A percentile compares a stretch with the other conserved stretches of the same genome.
These are phyloP conservation scores for Kryptolebias marmoratus DNA, from an alignment of 2,113 vertebrate genomes.

Conservation along the genomic window DNA sequence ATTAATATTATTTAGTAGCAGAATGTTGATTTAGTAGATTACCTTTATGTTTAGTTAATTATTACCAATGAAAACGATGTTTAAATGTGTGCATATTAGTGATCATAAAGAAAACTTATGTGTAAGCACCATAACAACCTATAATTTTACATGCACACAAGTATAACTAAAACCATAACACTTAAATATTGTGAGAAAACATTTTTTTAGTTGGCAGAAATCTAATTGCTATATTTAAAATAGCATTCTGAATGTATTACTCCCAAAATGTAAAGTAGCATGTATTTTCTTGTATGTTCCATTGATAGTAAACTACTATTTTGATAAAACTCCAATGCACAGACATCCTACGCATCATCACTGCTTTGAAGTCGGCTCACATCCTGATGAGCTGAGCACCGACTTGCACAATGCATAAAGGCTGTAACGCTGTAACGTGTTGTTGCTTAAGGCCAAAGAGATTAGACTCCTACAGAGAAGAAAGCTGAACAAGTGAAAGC, in stretches of 20 bases:
- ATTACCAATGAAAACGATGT: no score
- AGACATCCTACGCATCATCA: constrained; percentile 4
- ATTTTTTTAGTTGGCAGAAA: neutral
- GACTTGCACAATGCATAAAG: constrained; percentile 50
- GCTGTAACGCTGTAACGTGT: constrained; percentile 48
- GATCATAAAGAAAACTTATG: no score
- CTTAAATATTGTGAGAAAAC: no score
- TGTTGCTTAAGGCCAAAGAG: constrained; percentile 61
- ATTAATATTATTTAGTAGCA: no score
- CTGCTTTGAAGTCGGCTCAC: constrained; percentile 54
- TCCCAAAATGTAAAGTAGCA: neutral
- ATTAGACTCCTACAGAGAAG: constrained; percentile 58
- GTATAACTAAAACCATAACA: no score
- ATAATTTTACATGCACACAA: no score
- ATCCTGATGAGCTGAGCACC: constrained; percentile 37
- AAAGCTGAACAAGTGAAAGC: constrained; percentile 50
- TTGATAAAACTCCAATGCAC: neutral
- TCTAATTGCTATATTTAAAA: neutral
- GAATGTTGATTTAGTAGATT: no score
- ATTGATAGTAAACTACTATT: neutral
- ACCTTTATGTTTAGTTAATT: no score
- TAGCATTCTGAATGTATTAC: neutral
- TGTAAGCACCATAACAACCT: no score
- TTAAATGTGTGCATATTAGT: no score
- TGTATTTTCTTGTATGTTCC: neutral